Base-by-base conservation (phyloP, 2,888 invertebrate genomes). In the Oligia strigilis region DNA sequence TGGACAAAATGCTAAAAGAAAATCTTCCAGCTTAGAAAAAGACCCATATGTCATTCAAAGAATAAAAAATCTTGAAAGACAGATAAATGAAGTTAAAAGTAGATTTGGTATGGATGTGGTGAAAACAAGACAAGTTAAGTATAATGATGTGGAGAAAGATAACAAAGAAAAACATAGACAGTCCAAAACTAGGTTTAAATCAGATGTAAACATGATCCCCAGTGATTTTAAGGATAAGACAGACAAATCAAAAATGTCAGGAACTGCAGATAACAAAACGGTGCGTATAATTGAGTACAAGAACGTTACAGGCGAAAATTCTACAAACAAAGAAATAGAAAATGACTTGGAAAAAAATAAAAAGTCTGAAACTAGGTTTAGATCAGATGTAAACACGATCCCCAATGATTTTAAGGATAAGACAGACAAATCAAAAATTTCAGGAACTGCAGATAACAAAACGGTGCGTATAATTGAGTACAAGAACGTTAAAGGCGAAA, bases 21-120 rank as follows among this genome's bases (percentile, higher is more conserved):
- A 23, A 29, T 11, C 40, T 19, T 43, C 0, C 17, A 65, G 29
- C 23, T 29, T 40, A 14, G 46, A 55, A 60, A 82, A 67, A 55
- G 62, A 82, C 2, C 14, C n/a, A 4, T 19, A 13, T 1, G 55
- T 67, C 13, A 66, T 73, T 11, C 40, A 78, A 58, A 78, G 60
- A 17, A 65, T 78, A 0, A 73, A 49, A 6, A 62, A 55, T 4
- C 65, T 72, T 2, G 83, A 85, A 74, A 64, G 9, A 36, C 43
- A 66, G 9, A 14, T 72, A 1, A 52, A 49, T 13, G 23, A 72
- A 55, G 58, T 64, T 19, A 71, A 69, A 43, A 79, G 14, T 6
- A 66, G 0, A 40, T 23, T 71, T 0, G 66, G 29, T 4, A 8
- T 36, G 23, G 23, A 23, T n/a, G 17, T 11, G 6, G 23, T 11